Percentiles rank a stretch among this genome's conserved stretches.
These are phyloP conservation scores for Eurystomus glaucurus DNA, from an alignment of 2,797 vertebrate species.

Conservation along the genomic window DNA sequence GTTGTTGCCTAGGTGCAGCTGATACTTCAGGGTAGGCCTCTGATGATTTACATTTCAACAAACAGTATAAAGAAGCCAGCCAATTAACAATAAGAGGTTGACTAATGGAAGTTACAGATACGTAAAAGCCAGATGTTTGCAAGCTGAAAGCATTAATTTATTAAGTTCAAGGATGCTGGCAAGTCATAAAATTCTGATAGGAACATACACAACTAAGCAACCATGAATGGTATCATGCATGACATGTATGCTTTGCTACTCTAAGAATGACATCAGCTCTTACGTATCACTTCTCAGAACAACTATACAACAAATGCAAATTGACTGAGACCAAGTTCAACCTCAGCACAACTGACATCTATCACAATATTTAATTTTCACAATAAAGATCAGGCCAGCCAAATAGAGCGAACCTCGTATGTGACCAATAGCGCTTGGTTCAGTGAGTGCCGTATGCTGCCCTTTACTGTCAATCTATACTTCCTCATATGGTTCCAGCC, in stretches of 20 bases:
- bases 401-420: neutral
- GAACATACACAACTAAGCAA: neutral
- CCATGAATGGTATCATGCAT: rapidly evolving
- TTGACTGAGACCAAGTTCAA: rapidly evolving
- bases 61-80: neutral
- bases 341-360: neutral
- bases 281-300: neutral
- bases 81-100: neutral
- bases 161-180: neutral
- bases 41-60: neutral
- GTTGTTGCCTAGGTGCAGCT: neutral
- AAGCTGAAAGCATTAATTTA: neutral
- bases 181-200: neutral
- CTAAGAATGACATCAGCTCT: neutral
- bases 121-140: neutral
- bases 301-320: neutral
- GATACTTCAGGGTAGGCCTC: neutral
- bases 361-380: neutral
- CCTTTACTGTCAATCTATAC: neutral
- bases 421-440: neutral
- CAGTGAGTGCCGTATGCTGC: neutral
- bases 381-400: neutral
- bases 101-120: neutral
- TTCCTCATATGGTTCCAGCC: neutral
- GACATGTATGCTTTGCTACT: neutral